Percentiles rank a stretch among this genome's conserved stretches.
These are phyloP conservation scores for Globicephala melas DNA, from an alignment of 2,113 vertebrate species.

Conservation along the genomic window DNA sequence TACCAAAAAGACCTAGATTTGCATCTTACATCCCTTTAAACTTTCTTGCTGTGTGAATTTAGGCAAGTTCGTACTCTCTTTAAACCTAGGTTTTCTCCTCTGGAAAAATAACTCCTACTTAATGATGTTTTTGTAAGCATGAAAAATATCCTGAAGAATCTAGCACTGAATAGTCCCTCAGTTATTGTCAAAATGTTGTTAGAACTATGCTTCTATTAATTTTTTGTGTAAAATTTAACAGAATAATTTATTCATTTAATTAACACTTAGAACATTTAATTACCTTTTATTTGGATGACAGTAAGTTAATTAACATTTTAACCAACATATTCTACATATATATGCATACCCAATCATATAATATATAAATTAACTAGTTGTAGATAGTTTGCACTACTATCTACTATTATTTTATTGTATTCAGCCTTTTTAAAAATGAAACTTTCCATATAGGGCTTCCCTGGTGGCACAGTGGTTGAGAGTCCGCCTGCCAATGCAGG, in stretches of 20 bases:
- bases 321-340: background rate
- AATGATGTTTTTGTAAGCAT: background rate
- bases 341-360: background rate
- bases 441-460: background rate
- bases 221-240: background rate
- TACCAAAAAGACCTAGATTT: background rate
- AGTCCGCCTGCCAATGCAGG: too few relatives aligned
- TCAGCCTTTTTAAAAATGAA: background rate
- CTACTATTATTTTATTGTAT: background rate
- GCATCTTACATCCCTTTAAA: background rate
- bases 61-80: background rate
- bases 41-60: background rate
- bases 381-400: background rate
- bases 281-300: background rate
- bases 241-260: background rate
- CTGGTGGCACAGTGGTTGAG: too few relatives aligned
- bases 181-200: background rate
- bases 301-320: background rate
- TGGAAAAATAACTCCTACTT: background rate
- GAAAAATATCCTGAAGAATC: background rate
- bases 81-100: background rate
- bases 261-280: background rate
- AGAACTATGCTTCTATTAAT: background rate
- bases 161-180: background rate
- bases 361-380: background rate